Evolutionary conservation across 2,888 invertebrate genomes (phyloP).

Genomic region (Lasius platythorax): DNA sequence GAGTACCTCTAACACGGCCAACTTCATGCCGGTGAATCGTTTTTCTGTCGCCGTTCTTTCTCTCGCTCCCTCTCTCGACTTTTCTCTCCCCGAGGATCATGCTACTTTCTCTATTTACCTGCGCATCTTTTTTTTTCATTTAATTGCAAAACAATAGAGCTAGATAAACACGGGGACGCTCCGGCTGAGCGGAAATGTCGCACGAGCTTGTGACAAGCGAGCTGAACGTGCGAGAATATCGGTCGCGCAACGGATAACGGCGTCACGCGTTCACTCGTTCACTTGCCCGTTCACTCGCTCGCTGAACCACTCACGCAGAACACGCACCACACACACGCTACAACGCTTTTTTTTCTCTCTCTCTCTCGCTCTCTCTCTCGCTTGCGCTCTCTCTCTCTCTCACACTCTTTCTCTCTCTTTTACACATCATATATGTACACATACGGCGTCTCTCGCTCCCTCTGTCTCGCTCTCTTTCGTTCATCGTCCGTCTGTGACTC

Average conservation of each 20-base stretch:
- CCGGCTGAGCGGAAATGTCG: slow-evolving; percentile 79
- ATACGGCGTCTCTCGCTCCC: too few species aligned
- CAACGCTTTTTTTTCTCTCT: slow-evolving; percentile 2
- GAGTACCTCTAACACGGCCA: neutral
- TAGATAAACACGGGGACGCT: slow-evolving; percentile 49
- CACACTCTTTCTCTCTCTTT: slow-evolving; percentile 15
- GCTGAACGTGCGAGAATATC: slow-evolving; percentile 58
- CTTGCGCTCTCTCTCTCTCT: slow-evolving; percentile 23
- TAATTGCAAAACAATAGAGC: too few species aligned
- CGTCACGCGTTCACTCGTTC: slow-evolving; percentile 59
- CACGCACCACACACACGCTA: neutral
- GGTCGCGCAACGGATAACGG: slow-evolving; percentile 28
- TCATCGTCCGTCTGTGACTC: slow-evolving; percentile 36
- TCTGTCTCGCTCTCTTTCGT: slow-evolving; percentile 49
- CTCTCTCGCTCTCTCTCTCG: slow-evolving; percentile 17
- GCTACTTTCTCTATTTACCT: slow-evolving; percentile 13
- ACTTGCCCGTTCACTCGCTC: slow-evolving; percentile 49
- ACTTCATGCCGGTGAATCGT: neutral
- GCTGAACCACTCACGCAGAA: neutral
- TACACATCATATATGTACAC: too few species aligned
- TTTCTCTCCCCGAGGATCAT: slow-evolving; percentile 4
- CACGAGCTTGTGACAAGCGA: slow-evolving; percentile 77
- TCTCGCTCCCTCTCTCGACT: slow-evolving; percentile 11
- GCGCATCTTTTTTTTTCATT: neutral
- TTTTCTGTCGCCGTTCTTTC: neutral